These are phyloP conservation scores for Piaya cayana DNA, from an alignment of 2,113 vertebrate species.

Conservation along the genomic window DNA sequence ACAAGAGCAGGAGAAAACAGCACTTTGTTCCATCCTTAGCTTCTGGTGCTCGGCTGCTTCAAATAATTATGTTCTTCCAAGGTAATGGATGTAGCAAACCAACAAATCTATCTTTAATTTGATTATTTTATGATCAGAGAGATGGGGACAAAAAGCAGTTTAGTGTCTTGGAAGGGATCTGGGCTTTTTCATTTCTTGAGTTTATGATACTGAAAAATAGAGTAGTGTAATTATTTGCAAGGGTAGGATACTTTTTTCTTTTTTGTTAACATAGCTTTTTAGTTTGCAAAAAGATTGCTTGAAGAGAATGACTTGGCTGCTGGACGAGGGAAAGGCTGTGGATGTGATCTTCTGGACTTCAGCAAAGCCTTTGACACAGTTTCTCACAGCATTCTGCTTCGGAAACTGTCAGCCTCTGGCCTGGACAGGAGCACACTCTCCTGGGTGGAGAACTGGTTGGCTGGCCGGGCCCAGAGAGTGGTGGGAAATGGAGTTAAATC, in stretches of 20 bases:
- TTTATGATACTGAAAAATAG: conserved; percentile 56
- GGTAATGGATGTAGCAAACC: conserved; percentile 49
- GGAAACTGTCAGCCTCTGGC: too few relatives aligned
- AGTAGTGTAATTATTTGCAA: conserved; percentile 35
- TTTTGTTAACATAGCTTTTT: neutral
- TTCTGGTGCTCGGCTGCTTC: conserved; percentile 8
- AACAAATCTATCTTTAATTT: conserved; percentile 10
- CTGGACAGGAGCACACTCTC: too few relatives aligned
- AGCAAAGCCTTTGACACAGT: too few relatives aligned
- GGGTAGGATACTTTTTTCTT: neutral
- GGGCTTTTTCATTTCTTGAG: conserved; percentile 35
- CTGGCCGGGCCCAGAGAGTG: too few relatives aligned
- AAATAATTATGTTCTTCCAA: conserved; percentile 46
- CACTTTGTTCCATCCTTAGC: neutral
- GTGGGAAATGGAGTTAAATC: too few relatives aligned
- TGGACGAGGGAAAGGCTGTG: too few relatives aligned
- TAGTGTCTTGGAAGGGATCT: conserved; percentile 45
- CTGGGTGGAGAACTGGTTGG: too few relatives aligned
- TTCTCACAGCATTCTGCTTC: too few relatives aligned
- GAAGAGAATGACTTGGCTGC: too few relatives aligned
- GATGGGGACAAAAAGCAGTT: neutral
- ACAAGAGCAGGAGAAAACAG: neutral
- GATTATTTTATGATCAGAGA: conserved; percentile 14
- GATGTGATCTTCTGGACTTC: too few relatives aligned
- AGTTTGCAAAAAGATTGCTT: neutral